Conservation (phyloP, 2,113 vertebrate genomes). For the Cairina moschata region DNA sequence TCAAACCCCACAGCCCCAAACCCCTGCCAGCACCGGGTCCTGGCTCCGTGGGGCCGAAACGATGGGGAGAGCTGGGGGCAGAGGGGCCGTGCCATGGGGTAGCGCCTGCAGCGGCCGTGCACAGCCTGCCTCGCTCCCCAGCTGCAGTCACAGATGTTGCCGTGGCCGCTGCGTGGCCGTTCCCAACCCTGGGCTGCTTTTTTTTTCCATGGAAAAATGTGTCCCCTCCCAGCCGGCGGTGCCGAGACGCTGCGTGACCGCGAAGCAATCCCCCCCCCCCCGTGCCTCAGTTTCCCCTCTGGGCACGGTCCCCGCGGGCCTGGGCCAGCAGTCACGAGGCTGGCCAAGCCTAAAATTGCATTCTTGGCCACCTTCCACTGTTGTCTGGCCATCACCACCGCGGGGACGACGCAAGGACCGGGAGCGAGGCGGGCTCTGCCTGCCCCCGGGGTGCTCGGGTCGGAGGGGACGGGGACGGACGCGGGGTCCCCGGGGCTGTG, state of each 20-base stretch:
- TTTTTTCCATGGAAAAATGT: not conserved
- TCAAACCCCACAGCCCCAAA: not conserved
- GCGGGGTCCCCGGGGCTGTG: rapidly evolving
- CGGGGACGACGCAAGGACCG: not conserved
- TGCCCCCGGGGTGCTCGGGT: not conserved
- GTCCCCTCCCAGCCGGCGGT: not conserved
- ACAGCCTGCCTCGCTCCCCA: not conserved
- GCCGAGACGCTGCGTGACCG: not conserved
- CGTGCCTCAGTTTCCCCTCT: not conserved
- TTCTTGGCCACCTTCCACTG: slow-evolving; percentile 61
- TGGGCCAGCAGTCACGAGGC: not conserved
- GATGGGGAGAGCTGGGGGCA: not conserved
- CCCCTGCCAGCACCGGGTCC: not conserved
- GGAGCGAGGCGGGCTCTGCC: not conserved
- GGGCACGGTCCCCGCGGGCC: not conserved
- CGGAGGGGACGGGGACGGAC: not conserved
- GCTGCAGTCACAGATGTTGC: not conserved
- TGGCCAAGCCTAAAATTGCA: not conserved
- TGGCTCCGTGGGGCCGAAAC: not conserved
- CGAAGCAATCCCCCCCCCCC: not conserved
- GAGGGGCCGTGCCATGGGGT: not conserved
- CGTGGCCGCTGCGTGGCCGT: not conserved
- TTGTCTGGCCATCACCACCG: not conserved
- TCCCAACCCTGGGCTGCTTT: not conserved
- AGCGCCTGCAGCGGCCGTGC: not conserved